Conservation (phyloP, 2,888 invertebrate genomes). For the Drosophila mimica region DNA sequence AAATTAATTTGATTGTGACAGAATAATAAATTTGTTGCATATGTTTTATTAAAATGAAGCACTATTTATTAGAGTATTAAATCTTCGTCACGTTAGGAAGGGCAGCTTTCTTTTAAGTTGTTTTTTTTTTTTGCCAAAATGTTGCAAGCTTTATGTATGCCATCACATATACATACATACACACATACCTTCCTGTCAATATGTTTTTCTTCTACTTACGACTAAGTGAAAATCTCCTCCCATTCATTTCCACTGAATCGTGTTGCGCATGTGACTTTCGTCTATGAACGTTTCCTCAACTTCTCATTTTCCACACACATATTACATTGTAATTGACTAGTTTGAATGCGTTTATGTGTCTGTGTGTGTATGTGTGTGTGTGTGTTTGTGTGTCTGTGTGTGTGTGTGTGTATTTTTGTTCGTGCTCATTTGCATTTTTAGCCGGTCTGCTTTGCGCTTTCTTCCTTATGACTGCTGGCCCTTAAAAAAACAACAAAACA, state of each 20-base stretch:
- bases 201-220: neutral
- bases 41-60: neutral
- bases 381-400: no score
- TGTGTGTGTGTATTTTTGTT: slow-evolving; percentile 29
- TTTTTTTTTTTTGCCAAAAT: slow-evolving; percentile 36
- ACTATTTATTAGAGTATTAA: slow-evolving; percentile 27
- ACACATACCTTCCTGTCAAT: slow-evolving; percentile 13
- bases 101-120: slow-evolving; percentile 20
- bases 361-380: no score
- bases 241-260: slow-evolving; percentile 40
- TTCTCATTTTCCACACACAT: slow-evolving; percentile 18
- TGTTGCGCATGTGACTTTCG: slow-evolving; percentile 49
- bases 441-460: slow-evolving; percentile 68
- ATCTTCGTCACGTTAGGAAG: neutral
- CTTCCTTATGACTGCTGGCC: slow-evolving; percentile 56
- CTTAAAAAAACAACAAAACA: slow-evolving; percentile 11
- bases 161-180: slow-evolving; percentile 4
- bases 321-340: slow-evolving; percentile 42
- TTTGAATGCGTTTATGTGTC: neutral
- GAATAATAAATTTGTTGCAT: neutral
- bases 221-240: slow-evolving; percentile 30
- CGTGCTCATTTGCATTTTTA: slow-evolving; percentile 76
- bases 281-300: slow-evolving; percentile 36
- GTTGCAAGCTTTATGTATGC: slow-evolving; percentile 71
- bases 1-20: no score